Conservation (phyloP, 2,113 vertebrate species). For the Coryphaenoides rupestris region DNA sequence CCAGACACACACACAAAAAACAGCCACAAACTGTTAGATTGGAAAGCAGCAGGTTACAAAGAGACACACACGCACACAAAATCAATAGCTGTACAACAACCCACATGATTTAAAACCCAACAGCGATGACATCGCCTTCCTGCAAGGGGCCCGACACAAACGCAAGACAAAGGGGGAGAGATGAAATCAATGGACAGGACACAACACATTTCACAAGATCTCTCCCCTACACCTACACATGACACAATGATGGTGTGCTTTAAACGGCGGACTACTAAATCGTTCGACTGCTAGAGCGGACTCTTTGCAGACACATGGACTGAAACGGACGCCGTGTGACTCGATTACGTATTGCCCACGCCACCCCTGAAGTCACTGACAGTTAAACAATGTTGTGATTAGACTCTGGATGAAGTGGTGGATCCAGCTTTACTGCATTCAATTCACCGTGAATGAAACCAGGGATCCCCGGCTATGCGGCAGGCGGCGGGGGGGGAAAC, state of each 20-base stretch:
- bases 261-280: no score
- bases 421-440: slow-evolving; percentile 54
- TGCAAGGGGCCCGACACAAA: neutral
- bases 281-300: no score
- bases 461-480: slow-evolving; percentile 63
- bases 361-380: neutral
- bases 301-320: no score
- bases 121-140: neutral
- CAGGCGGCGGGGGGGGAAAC: no score
- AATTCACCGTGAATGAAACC: slow-evolving; percentile 58
- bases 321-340: no score
- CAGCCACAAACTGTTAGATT: slow-evolving; percentile 13
- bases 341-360: neutral
- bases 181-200: no score
- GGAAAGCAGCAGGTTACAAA: slow-evolving; percentile 52
- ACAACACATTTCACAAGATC: no score
- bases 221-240: no score
- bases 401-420: neutral
- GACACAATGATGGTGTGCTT: no score
- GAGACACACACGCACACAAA: no score
- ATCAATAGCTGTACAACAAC: slow-evolving; percentile 12
- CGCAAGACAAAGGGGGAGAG: no score
- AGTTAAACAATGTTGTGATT: neutral
- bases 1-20: slow-evolving; percentile 11
- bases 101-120: no score